Evolutionary conservation across 2,888 invertebrate species (phyloP).

Genomic region (Arrhopalites spinosus): DNA sequence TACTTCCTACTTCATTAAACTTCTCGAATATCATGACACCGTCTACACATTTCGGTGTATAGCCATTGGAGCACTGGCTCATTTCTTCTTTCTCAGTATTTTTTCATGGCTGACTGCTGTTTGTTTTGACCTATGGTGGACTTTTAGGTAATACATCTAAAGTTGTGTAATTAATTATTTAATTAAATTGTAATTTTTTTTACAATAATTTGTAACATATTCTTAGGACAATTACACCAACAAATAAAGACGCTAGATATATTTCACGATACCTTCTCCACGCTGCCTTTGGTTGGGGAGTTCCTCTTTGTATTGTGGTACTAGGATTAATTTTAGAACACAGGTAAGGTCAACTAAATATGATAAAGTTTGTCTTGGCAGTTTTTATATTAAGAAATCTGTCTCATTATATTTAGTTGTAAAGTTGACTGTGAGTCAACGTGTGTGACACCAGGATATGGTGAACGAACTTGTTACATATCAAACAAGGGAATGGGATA

Average conservation of each 20-base stretch:
- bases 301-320: conserved; percentile 36
- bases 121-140: conserved; percentile 57
- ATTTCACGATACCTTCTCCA: conserved; percentile 36
- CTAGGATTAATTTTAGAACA: no score
- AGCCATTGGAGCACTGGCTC: conserved; percentile 50
- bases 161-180: conserved; percentile 5
- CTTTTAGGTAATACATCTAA: conserved; percentile 56
- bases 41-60: conserved; percentile 44
- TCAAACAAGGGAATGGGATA: conserved; percentile 37
- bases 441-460: conserved; percentile 40
- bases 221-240: not conserved
- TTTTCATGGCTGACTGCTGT: conserved; percentile 57
- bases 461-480: conserved; percentile 40
- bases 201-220: not conserved
- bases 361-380: conserved; percentile 40
- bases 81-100: conserved; percentile 55
- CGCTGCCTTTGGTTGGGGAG: conserved; percentile 47
- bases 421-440: not conserved
- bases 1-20: conserved; percentile 46
- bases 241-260: not conserved
- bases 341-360: no score
- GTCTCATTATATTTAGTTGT: not conserved
- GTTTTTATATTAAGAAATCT: conserved; percentile 33
- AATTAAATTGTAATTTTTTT: not conserved
- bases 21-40: conserved; percentile 37